Percentiles rank a stretch among this genome's conserved stretches.
Evolutionary conservation across 2,113 vertebrate genomes (phyloP).

Genomic region (Nycticryphes semicollaris): DNA sequence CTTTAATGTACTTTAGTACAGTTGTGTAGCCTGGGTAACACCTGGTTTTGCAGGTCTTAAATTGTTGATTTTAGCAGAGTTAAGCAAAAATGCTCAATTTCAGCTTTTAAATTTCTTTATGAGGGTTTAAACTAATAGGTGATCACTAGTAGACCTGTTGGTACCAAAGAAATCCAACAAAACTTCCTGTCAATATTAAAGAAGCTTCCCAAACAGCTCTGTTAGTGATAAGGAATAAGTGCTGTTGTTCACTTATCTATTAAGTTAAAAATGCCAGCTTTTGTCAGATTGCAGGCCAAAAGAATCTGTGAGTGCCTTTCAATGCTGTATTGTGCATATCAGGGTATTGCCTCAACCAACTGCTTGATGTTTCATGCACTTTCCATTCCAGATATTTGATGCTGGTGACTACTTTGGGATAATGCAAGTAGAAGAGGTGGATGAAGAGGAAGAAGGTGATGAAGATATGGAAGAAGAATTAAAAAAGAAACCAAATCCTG

Average conservation of each 20-base stretch:
- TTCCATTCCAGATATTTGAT: conserved; percentile 85
- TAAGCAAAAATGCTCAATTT: not conserved
- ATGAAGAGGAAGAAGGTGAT: conserved; percentile 60
- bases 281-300: not conserved
- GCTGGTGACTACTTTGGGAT: conserved; percentile 95
- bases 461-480: conserved; percentile 51
- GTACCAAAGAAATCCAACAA: not conserved
- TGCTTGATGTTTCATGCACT: not conserved
- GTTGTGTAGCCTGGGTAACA: not conserved
- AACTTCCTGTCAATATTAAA: not conserved
- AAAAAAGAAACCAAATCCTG: conserved; percentile 67
- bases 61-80: not conserved
- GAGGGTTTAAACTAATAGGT: not conserved
- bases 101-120: not conserved
- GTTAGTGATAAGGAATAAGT: not conserved
- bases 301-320: not conserved
- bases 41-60: not conserved
- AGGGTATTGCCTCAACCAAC: not conserved
- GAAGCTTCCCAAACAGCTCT: not conserved
- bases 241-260: not conserved
- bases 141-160: not conserved
- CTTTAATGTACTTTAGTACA: not conserved
- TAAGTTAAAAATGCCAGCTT: not conserved
- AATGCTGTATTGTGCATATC: not conserved
- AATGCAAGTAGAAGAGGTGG: conserved; percentile 83